A percentile compares a stretch with the other conserved stretches of the same genome.
phyloP scores from a whole-genome alignment of 2,797 vertebrate genomes.

The Morelia viridis region DNA sequence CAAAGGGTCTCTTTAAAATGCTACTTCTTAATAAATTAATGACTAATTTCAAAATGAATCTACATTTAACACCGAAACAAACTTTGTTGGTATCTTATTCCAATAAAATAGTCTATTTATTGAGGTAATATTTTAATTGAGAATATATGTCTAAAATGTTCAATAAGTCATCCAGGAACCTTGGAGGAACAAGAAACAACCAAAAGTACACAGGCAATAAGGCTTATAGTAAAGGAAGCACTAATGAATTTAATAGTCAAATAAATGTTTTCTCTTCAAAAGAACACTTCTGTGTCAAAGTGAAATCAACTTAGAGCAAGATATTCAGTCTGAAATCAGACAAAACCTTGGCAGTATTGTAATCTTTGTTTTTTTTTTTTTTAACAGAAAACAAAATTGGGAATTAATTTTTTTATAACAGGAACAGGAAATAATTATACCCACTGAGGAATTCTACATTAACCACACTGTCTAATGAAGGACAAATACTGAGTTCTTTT shows the following conservation, averaged over 20 bases:
- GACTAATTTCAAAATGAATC: neutral
- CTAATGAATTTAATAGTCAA: neutral
- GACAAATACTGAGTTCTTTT: neutral
- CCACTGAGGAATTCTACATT: neutral
- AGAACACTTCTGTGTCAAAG: neutral
- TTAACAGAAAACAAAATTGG: neutral
- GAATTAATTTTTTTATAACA: neutral
- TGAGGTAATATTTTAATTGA: neutral
- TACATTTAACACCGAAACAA: neutral
- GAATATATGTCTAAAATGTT: neutral
- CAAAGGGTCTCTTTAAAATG: neutral
- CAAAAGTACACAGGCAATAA: neutral
- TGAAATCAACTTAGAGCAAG: neutral
- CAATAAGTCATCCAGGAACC: neutral
- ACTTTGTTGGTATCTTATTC: neutral
- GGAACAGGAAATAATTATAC: neutral
- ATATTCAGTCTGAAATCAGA: neutral
- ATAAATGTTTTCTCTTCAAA: neutral
- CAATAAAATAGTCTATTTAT: neutral
- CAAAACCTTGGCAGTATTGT: neutral
- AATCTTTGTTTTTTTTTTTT: neutral
- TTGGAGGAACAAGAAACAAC: too few species aligned
- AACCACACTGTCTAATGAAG: neutral
- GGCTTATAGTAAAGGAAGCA: neutral
- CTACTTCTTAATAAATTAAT: neutral